Base-by-base conservation (phyloP, 2,888 invertebrate genomes). In the Tuta absoluta region DNA sequence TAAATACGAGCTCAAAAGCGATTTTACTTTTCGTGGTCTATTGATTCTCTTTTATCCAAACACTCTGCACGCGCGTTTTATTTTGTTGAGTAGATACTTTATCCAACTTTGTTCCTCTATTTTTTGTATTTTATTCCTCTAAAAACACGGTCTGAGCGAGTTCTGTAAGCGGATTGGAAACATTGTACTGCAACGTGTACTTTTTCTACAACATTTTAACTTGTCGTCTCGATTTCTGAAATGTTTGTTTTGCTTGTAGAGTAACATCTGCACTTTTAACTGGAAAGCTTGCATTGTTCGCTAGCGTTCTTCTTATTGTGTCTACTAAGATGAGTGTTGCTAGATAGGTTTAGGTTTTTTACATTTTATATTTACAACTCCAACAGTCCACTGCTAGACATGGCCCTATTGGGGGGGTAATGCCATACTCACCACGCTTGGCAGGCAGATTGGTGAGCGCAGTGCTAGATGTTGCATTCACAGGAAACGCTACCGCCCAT, bases 1-100 rank as follows among this genome's bases (percentile, higher is more conserved):
- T 11, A 17, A 51, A 51, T 21, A 21, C 49, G 49, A 19, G 10
- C 23, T 53, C 24, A 53, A 53, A 53, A 23, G 23, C 51, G 51
- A 23, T 53, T 53, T 53, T 53, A 53, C 51, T 53, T 53, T 53
- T 23, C 14, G 23, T 19, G 23, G 24, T 53, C 51, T 53, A 53
- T 53, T 53, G 51, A 23, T 14, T 53, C 51, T 53, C 23, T 23
- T 53, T 23, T 53, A 21, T 51, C 51, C 51, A 53, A 53, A 53
- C 19, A 51, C 21, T 21, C 51, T 21, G 4, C 11, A 21, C 51
- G 12, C 14, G 14, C 21, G 21, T 53, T 53, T 21, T 24, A 53
- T 24, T 53, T 24, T 11, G 21, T 51, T 21, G 51, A 21, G 23
- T 23, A 33, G 33, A 1, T 33, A 14, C 14, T 23, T 23, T 14